Evolutionary conservation across 2,113 vertebrate species (phyloP).

Genomic region (Willisornis vidua): DNA sequence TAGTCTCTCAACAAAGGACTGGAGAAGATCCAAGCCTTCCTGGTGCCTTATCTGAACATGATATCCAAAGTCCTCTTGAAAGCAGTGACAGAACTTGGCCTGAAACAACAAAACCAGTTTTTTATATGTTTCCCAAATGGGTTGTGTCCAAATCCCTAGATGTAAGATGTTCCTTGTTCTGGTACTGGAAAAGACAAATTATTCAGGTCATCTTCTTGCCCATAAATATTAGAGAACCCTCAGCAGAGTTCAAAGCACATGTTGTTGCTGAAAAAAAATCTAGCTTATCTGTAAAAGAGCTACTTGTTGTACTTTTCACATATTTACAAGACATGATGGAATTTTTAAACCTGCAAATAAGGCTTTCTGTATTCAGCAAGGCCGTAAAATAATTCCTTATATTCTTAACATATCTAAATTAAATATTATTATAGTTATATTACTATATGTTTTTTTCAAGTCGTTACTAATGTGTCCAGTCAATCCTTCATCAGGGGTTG

Average conservation of each 20-base stretch:
- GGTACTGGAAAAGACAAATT: background rate
- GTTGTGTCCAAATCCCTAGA: background rate
- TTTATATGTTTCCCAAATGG: background rate
- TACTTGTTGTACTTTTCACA: background rate
- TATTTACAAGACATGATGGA: background rate
- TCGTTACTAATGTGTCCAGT: background rate
- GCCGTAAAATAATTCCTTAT: background rate
- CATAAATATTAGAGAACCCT: background rate
- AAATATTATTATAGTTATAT: background rate
- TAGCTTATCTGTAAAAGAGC: background rate
- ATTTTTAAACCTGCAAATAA: background rate
- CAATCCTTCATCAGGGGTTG: background rate
- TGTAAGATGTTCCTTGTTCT: background rate
- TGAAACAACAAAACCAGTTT: background rate
- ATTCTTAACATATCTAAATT: background rate
- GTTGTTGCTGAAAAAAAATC: background rate
- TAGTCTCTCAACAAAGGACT: constrained; percentile 8
- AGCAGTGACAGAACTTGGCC: background rate
- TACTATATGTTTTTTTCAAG: background rate
- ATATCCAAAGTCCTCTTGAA: background rate
- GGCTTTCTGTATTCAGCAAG: background rate
- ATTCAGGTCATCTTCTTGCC: background rate
- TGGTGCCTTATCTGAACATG: constrained; percentile 9
- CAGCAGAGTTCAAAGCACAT: constrained; percentile 37
- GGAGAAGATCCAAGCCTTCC: constrained; percentile 18